Evolutionary conservation across 2,113 vertebrate genomes (phyloP), one percentile per base, ranked within the genome.

Genomic region (Malurus cyaneus): DNA sequence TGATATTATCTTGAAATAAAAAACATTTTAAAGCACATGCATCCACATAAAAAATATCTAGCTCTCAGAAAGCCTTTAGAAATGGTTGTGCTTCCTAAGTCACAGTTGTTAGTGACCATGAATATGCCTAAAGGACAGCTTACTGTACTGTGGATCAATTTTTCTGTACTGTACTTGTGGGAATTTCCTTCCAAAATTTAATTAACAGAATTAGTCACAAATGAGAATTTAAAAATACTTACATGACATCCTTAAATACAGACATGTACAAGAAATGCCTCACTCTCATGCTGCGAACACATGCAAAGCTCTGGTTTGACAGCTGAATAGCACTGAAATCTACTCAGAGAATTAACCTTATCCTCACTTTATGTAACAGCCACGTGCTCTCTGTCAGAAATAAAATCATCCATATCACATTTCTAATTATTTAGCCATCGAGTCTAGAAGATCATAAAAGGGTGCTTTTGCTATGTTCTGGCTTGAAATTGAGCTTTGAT

Each of bases 291-390:
- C 62, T 82, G 70, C 0, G 10, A 32, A 17, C 14, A 44, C 28
- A 53, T 13, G 46, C 36, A 76, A 59, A 84, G 29, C 36, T 80
- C 5, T 62, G 42, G 17, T 86, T 52, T 91, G 67, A 83, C 64
- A 96, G 56, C 67, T 88, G 78, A 93, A 77, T 36, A 78, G 49
- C 86, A 18, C 18, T 64, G 74, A 94, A 96, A 80, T 93, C 71
- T 86, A 62, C 62, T 93, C 64, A 89, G 80, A 66, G 44, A 86
- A 80, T 93, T 83, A 96, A 86, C 74, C 53, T 93, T 57, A 87
- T 62, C 24, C 60, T 81, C 67, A 49, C 78, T 92, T 92, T 79
- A 70, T 67, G 24, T 54, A 83, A 80, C 41, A 78, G 70, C 76
- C 66, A 88, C 21, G 12, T 92, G 80, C 17, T 95, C 5, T 76